Evolutionary conservation across 2,888 invertebrate species (phyloP).

Genomic region (Oeneis ivallda): DNA sequence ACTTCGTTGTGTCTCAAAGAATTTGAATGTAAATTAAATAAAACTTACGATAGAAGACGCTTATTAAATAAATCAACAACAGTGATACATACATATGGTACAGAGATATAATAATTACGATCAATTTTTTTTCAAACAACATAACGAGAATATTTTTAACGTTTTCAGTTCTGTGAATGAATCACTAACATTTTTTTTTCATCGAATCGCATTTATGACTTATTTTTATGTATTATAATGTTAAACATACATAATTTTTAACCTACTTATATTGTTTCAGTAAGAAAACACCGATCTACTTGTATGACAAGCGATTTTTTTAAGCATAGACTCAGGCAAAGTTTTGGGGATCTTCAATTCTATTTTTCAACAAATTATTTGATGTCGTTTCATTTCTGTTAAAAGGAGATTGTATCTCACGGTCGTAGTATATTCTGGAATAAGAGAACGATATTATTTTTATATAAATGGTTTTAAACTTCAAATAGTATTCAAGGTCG

Average conservation of each 20-base stretch:
- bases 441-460: not conserved
- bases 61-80: conserved; percentile 78
- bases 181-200: conserved; percentile 73
- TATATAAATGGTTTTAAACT: not conserved
- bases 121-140: conserved; percentile 71
- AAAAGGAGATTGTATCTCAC: conserved; percentile 27
- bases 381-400: conserved; percentile 12
- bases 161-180: conserved; percentile 81
- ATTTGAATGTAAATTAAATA: conserved; percentile 44
- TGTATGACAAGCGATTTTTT: conserved; percentile 61
- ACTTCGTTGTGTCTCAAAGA: conserved; percentile 70
- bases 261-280: conserved; percentile 33
- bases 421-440: not conserved
- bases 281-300: conserved; percentile 53
- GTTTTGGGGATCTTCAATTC: conserved; percentile 31
- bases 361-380: conserved; percentile 23
- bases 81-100: conserved; percentile 72
- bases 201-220: conserved; percentile 60
- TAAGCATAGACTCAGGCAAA: conserved; percentile 60
- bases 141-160: conserved; percentile 78
- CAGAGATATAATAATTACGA: conserved; percentile 58
- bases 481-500: not conserved
- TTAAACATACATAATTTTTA: conserved; percentile 35
- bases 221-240: conserved; percentile 36
- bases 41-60: conserved; percentile 61